Evolutionary conservation across 2,113 vertebrate species (phyloP), one percentile per base, ranked within the genome.

Genomic region (Geococcyx californianus): DNA sequence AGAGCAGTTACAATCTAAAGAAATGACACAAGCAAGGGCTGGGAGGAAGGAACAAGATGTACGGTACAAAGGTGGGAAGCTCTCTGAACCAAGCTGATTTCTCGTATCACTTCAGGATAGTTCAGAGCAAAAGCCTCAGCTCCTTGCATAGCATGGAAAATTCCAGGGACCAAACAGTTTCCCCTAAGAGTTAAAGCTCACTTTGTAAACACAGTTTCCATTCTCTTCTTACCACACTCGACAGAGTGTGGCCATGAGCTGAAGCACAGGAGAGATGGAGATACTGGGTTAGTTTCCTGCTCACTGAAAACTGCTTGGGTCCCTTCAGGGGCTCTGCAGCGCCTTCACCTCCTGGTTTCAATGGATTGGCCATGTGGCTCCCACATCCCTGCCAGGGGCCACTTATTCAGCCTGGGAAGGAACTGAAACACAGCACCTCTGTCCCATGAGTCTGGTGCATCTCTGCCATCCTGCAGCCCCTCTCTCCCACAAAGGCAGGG

Each of bases 281-380:
- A 15, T 45, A 28, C 11, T 11, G 12, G 66, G 17, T 66, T 25
- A 49, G 49, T 38, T 38, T 79, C 66, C 55, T 3, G 2, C 40
- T 80, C 36, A 10, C 17, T 2, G 2, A 13, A 9, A 78, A 6
- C 56, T 23, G 17, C 54, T 36, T 26, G 33, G 8, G 33, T 74
- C 10, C n/a, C 31, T 56, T 77, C 1, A 2, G 45, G 51, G 34
- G 33, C 24, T 44, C 26, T 1, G 0, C 29, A 12, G 42, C 29
- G 34, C 38, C 33, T 69, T 76, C 2, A 1, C 17, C 58, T 82
- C 29, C 58, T 15, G 44, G n/a, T 45, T 26, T 34, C 2, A 44
- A 72, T n/a, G 40, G 26, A 38, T 8, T 3, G 1, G 45, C 51
- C 7, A 2, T 1, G 0, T 0, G 0, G 17, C 52, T 78, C 51